A percentile compares a stretch with the other conserved stretches of the same genome.
Conservation (phyloP, 2,888 invertebrate genomes). For the Philaethria dido region DNA sequence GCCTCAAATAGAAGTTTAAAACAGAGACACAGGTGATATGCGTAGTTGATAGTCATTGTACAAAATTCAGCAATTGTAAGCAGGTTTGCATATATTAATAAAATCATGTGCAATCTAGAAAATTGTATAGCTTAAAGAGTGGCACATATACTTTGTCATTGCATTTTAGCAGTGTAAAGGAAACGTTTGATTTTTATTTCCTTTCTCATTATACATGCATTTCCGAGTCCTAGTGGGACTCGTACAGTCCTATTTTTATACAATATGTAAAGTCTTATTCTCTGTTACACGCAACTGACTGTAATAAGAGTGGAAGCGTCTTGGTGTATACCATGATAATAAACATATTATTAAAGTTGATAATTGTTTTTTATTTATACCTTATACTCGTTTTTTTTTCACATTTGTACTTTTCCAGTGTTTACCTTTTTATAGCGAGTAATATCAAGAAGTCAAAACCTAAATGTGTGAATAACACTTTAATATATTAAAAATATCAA, state of each 20-base stretch:
- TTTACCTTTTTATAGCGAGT: too few species aligned
- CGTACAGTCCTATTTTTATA: constrained; percentile 84
- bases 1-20: constrained; percentile 65
- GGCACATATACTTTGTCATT: constrained; percentile 74
- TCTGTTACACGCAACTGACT: constrained; percentile 77
- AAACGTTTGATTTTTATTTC: constrained; percentile 73
- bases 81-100: constrained; percentile 70
- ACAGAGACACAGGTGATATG: constrained; percentile 69
- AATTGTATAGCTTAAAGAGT: constrained; percentile 65
- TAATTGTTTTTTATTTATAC: constrained; percentile 45
- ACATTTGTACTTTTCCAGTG: too few species aligned
- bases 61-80: constrained; percentile 76
- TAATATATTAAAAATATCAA: too few species aligned
- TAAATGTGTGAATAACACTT: too few species aligned
- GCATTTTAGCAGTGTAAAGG: constrained; percentile 79
- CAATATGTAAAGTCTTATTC: constrained; percentile 80
- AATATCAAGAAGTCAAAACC: too few species aligned
- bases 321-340: constrained; percentile 78
- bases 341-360: constrained; percentile 77
- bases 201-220: constrained; percentile 79
- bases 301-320: constrained; percentile 76
- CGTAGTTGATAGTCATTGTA: constrained; percentile 74
- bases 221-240: constrained; percentile 73
- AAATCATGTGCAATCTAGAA: constrained; percentile 80
- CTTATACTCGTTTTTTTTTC: not conserved